Base-by-base conservation (phyloP, 2,888 invertebrate genomes). In the Ophioninae sp. region DNA sequence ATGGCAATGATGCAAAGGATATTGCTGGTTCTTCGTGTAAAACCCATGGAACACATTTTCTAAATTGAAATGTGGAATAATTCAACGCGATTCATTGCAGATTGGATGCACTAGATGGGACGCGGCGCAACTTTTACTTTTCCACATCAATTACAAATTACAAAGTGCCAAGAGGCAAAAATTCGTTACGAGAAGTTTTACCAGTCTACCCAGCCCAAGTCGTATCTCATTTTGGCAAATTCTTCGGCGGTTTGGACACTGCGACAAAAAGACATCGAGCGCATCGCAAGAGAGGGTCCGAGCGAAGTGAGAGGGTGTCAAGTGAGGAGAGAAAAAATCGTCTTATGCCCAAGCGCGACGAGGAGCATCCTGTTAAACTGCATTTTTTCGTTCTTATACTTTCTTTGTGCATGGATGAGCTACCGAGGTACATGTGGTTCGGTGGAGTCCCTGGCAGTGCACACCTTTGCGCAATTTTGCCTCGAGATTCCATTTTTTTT, bases 341-440 rank as follows among this genome's bases (percentile, higher is more conserved):
- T 67, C 59, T 79, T 61, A 65, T 51, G 63, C 74, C 74, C 67
- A 22, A 79, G 59, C 67, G 59, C 79, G 67, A 67, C 68, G 67
- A 64, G 74, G 64, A 79, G 68, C 73, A 74, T 74, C 79, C 79
- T 74, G 79, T 79, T 79, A 79, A 74, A 79, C 79, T 79, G 79
- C 79, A 79, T 79, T 79, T 79, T 79, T 79, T 79, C 79, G 79
- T 79, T 61, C 67, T 68, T 79, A 74, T 74, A 74, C 74, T 79
- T 73, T 79, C 73, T 79, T 79, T 79, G 67, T 74, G 79, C 67
- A 58, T 61, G 73, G 44, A 68, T 64, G 74, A 74, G 64, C 63
- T 74, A 51, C 64, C 23, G 61, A 44, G 74, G 30, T 30, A 39
- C 64, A 30, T n/a, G 20, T 22, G 44, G 10, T 13, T 23, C n/a